Evolutionary conservation across 1,140 invertebrate species (phyloP).

Genomic region (Polypedilum pembai): DNA sequence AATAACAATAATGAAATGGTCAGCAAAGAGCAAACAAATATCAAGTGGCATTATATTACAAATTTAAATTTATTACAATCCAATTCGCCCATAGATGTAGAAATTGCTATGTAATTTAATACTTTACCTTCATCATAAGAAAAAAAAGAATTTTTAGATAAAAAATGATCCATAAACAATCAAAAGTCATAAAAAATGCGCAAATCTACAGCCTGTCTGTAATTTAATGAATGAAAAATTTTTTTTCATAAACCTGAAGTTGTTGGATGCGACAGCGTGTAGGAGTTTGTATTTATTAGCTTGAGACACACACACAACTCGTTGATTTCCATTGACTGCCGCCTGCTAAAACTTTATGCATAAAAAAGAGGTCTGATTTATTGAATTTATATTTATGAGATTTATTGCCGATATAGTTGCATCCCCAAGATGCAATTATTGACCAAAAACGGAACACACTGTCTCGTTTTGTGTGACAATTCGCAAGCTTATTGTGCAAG

Average conservation of each 20-base stretch:
- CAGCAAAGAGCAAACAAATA: too few relatives aligned
- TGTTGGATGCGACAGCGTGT: neutral
- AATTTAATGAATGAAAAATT: slow-evolving; percentile 2
- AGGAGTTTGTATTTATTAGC: neutral
- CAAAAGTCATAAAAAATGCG: neutral
- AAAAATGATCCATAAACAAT: slow-evolving; percentile 12
- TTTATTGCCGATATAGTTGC: neutral
- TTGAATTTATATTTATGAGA: slow-evolving; percentile 8
- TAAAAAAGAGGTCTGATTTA: neutral
- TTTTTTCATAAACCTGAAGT: neutral
- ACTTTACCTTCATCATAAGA: neutral
- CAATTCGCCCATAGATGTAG: neutral
- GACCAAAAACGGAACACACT: neutral
- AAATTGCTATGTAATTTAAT: slow-evolving; percentile 5
- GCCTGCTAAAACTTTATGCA: neutral
- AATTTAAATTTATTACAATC: too few relatives aligned
- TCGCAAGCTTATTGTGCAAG: neutral
- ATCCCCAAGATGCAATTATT: neutral
- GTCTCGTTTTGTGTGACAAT: neutral
- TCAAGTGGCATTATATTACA: too few relatives aligned
- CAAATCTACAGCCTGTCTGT: neutral
- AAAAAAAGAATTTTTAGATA: too few relatives aligned
- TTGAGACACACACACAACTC: neutral
- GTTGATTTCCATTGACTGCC: neutral
- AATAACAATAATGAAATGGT: too few relatives aligned